phyloP scores from a whole-genome alignment of 2,113 vertebrate genomes.

The Podarcis muralis region DNA sequence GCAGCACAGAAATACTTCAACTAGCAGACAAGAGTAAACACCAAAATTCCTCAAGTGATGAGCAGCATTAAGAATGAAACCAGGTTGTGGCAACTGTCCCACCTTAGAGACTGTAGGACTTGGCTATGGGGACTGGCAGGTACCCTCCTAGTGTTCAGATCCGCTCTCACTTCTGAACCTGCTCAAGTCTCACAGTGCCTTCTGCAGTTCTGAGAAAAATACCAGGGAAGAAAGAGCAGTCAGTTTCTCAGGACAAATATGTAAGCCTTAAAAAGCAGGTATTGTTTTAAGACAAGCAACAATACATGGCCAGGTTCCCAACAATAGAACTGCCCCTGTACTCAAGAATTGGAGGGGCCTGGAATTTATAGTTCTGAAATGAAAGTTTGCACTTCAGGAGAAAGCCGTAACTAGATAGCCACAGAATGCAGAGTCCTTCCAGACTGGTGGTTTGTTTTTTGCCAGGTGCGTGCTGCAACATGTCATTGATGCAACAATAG shows the following conservation, averaged over 20 bases:
- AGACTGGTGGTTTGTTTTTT: too few relatives aligned
- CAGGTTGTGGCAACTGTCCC: not conserved
- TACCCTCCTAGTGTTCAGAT: not conserved
- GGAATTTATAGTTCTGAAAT: fast-evolving
- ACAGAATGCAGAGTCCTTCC: not conserved
- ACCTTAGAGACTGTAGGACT: not conserved
- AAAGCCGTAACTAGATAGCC: fast-evolving
- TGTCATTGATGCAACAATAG: too few relatives aligned
- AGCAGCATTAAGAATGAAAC: not conserved
- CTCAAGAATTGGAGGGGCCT: fast-evolving
- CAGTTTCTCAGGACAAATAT: not conserved
- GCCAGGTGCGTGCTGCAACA: too few relatives aligned
- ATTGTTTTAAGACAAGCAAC: not conserved
- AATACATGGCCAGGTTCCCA: not conserved
- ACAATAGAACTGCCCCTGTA: not conserved
- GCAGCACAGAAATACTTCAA: not conserved
- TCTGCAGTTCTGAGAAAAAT: not conserved
- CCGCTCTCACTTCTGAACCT: not conserved
- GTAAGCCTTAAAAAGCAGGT: not conserved
- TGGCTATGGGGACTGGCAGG: not conserved
- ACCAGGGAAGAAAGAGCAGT: not conserved
- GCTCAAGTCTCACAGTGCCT: not conserved
- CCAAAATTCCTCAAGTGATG: not conserved
- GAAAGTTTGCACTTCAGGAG: not conserved
- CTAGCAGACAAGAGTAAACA: not conserved